Conservation (phyloP, 1,140 invertebrate species). For the Periplaneta americana region DNA sequence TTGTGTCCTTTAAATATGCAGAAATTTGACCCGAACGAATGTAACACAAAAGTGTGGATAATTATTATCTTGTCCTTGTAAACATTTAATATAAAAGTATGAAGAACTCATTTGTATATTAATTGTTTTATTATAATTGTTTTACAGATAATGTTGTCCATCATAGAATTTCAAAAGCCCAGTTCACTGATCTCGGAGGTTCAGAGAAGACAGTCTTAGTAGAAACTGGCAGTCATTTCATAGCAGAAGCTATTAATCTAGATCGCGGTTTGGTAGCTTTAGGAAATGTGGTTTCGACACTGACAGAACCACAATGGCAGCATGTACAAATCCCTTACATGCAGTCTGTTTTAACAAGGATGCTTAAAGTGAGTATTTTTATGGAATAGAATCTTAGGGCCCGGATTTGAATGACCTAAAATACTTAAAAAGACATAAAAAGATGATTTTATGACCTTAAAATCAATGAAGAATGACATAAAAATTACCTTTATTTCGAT, state of each 20-base stretch:
- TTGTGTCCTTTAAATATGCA: no score
- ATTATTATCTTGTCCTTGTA: no score
- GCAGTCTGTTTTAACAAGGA: constrained; percentile 56
- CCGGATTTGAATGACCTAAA: no score
- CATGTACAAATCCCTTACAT: constrained; percentile 42
- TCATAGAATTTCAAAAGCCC: constrained; percentile 51
- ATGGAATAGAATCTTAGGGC: no score
- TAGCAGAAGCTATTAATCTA: constrained; percentile 35
- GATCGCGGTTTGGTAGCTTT: constrained; percentile 49
- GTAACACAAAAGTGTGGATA: no score
- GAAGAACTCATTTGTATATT: no score
- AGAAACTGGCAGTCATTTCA: constrained; percentile 31
- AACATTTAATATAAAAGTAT: no score
- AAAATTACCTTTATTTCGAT: no score
- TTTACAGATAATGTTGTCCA: constrained; percentile 3
- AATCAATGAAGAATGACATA: no score
- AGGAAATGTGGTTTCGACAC: constrained; percentile 52
- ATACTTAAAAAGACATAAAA: no score
- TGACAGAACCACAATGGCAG: constrained; percentile 44
- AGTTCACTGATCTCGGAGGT: constrained; percentile 57
- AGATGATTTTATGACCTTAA: no score
- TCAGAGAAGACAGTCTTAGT: constrained; percentile 47
- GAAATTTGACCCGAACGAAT: no score
- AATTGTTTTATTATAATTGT: background rate
- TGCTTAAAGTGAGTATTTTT: constrained; percentile 46